Base-by-base conservation (phyloP, 2,797 vertebrate species). In the Benthosema pterotum region DNA sequence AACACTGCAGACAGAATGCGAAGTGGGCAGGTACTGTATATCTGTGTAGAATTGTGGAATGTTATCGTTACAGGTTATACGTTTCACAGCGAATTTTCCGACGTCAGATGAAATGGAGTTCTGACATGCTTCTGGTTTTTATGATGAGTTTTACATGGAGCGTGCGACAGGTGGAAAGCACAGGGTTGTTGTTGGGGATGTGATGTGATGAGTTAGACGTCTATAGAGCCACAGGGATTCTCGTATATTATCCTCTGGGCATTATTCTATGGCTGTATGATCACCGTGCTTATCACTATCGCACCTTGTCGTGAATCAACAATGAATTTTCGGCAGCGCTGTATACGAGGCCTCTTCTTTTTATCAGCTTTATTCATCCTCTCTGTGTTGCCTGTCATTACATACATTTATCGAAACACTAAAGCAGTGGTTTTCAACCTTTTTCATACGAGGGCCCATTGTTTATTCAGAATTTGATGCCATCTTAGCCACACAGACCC, bases 121-220 rank as follows among this genome's bases (percentile, higher is more conserved):
- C 45, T 46, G 32, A 38, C 32, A 38, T 38, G 32, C 32, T 38
- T 38, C 2, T 38, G 32, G 32, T 38, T 38, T 38, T 38, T 38
- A 38, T 38, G 32, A 38, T 38, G 32, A 1, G 8, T 38, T 38
- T 38, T 38, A 38, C 32, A 38, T 38, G 32, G 9, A 38, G 32
- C 45, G 45, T 15, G 74, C 9, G 11, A 67, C 42, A 45, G 19
- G 61, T 49, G 53, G 57, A 77, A n/a, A 63, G 63, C 53, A 64
- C 54, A 72, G 70, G 70, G 47, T 75, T 74, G 83, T 78, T 78
- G n/a, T n/a, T 70, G 79, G 60, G 57, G 52, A n/a, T n/a, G n/a
- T n/a, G 58, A 57, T 53, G 55, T 25, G 42, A 2, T n/a, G n/a
- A 32, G 16, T 22, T 19, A 0, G n/a, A 25, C 6, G 73, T 59